Evolutionary conservation across 2,113 vertebrate genomes (phyloP).

Genomic region (Synchiropus splendidus): DNA sequence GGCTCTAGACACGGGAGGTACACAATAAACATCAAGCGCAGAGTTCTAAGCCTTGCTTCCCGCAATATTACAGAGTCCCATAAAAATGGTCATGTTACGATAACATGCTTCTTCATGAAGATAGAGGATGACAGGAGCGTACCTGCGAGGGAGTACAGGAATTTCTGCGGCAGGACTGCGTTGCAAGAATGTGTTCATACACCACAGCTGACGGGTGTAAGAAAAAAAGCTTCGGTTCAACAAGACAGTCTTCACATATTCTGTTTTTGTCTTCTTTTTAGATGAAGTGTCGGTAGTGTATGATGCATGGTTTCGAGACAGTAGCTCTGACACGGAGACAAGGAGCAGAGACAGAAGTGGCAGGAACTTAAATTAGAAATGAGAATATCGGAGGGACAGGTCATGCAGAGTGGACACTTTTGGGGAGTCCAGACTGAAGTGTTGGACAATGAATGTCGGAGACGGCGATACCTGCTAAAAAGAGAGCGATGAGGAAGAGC

Average conservation of each 20-base stretch:
- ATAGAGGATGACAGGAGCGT: conserved; percentile 54
- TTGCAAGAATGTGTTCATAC: conserved; percentile 6
- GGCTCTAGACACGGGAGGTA: conserved; percentile 41
- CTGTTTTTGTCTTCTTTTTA: too few species aligned
- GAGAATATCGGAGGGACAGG: too few species aligned
- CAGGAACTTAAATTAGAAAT: too few species aligned
- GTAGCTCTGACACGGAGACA: too few species aligned
- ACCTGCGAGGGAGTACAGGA: conserved; percentile 43
- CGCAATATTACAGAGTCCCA: conserved; percentile 32
- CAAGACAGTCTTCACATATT: not conserved
- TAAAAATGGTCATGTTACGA: conserved; percentile 61
- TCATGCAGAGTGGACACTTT: too few species aligned
- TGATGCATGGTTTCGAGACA: too few species aligned
- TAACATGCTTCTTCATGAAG: conserved; percentile 85
- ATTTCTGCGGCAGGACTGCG: conserved; percentile 18
- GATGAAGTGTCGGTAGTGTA: too few species aligned
- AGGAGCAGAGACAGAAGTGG: too few species aligned
- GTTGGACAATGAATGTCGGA: too few species aligned
- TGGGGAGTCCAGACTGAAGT: too few species aligned
- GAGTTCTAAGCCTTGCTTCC: conserved; percentile 56
- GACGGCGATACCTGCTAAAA: too few species aligned
- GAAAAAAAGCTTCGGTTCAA: conserved; percentile 9
- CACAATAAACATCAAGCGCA: conserved; percentile 57
- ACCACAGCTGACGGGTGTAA: conserved; percentile 31
- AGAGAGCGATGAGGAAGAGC: too few species aligned